Evolutionary conservation across 2,888 invertebrate species (phyloP).

Genomic region (Nasonovia ribisnigri): DNA sequence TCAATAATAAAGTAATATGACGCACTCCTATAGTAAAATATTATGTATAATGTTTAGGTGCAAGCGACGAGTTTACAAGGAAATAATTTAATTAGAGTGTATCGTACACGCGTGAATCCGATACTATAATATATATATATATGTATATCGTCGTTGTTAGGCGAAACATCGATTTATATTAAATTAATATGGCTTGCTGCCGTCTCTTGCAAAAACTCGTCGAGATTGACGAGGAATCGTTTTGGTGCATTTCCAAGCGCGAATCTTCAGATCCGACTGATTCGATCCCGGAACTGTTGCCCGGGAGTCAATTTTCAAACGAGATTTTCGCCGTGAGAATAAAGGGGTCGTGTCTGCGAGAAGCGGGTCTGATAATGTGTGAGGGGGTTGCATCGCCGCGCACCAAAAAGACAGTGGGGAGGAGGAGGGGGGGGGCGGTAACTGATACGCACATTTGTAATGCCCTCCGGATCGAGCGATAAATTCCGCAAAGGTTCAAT

Average conservation of each 20-base stretch:
- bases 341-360: background rate
- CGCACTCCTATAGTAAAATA: background rate
- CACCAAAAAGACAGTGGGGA: background rate
- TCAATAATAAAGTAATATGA: background rate
- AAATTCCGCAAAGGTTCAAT: constrained; percentile 41
- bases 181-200: background rate
- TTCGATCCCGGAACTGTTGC: background rate
- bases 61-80: background rate
- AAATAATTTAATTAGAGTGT: background rate
- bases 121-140: background rate
- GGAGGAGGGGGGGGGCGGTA: constrained; percentile 6
- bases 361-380: background rate
- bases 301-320: constrained; percentile 43
- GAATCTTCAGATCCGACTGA: background rate
- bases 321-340: background rate
- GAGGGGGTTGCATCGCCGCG: background rate
- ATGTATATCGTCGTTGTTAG: background rate
- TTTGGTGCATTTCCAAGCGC: background rate
- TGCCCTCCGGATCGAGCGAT: constrained; percentile 38
- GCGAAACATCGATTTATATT: background rate
- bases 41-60: background rate
- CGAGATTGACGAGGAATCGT: constrained; percentile 7
- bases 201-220: background rate
- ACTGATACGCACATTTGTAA: constrained; percentile 55
- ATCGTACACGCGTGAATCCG: background rate